These are phyloP conservation scores for Diuraphis noxia DNA, from an alignment of 1,140 invertebrate species.

Conservation along the genomic window DNA sequence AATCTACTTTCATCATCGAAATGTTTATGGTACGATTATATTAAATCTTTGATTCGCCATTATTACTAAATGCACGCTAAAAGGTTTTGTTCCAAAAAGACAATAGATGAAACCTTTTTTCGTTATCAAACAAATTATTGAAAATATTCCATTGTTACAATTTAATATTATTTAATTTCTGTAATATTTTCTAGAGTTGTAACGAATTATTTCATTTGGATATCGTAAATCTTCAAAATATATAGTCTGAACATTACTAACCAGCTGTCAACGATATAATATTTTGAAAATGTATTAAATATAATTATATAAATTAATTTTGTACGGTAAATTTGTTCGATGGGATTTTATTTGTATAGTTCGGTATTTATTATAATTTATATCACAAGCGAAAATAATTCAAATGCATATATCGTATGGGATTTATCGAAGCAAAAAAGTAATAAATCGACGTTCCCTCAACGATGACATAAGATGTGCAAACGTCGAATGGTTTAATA, in stretches of 20 bases:
- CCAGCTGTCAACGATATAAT: neutral
- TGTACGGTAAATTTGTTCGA: neutral
- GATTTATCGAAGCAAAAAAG: neutral
- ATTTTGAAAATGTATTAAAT: neutral
- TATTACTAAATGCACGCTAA: neutral
- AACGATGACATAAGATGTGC: neutral
- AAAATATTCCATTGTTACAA: neutral
- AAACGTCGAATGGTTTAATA: neutral
- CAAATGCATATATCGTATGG: neutral
- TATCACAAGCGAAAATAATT: neutral
- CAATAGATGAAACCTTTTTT: neutral
- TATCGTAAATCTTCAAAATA: neutral
- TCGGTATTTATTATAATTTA: neutral
- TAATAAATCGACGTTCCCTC: neutral
- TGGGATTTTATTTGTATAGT: neutral
- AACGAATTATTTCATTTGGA: neutral
- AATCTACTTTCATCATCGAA: neutral
- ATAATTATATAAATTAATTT: slow-evolving; percentile 14
- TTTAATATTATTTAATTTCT: neutral
- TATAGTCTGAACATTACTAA: neutral
- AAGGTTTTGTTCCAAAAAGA: neutral
- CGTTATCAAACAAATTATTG: neutral
- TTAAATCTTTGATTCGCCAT: neutral
- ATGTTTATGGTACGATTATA: neutral
- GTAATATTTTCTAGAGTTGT: neutral